Percentiles rank a stretch among this genome's conserved stretches.
phyloP scores from a whole-genome alignment of 2,888 invertebrate genomes.

The Leptopilina drosophilae region DNA sequence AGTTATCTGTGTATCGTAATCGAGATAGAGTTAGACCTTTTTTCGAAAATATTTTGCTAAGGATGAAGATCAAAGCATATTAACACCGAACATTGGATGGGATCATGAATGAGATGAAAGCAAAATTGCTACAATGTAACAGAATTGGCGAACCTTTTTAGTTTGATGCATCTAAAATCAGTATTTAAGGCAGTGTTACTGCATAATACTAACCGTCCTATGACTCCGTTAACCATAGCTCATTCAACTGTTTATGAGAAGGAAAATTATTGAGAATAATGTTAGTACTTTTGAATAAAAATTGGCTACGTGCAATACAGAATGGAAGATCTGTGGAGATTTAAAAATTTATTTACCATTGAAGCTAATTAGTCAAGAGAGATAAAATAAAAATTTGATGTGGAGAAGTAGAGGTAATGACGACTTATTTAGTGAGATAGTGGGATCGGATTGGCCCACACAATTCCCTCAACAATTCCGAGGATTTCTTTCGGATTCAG shows the following conservation, averaged over 20 bases:
- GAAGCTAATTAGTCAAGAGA: neutral
- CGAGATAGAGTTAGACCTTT: no score
- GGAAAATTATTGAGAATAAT: neutral
- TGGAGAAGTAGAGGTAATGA: neutral
- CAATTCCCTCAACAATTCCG: neutral
- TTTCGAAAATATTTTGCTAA: neutral
- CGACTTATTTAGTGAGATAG: neutral
- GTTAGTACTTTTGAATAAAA: neutral
- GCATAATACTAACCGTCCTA: neutral
- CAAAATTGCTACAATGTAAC: neutral
- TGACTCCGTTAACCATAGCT: neutral
- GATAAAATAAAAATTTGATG: neutral
- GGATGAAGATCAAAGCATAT: neutral
- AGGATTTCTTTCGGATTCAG: neutral
- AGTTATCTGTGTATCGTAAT: neutral
- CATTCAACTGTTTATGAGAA: no score
- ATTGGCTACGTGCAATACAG: neutral
- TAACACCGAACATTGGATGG: no score
- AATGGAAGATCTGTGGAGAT: no score
- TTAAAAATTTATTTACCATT: neutral
- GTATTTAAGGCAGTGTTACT: neutral
- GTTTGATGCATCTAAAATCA: neutral
- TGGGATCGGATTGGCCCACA: neutral
- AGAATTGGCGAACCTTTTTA: neutral
- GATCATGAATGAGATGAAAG: neutral